Evolutionary conservation across 2,888 invertebrate genomes (phyloP).

Genomic region (Saturnia pavonia): DNA sequence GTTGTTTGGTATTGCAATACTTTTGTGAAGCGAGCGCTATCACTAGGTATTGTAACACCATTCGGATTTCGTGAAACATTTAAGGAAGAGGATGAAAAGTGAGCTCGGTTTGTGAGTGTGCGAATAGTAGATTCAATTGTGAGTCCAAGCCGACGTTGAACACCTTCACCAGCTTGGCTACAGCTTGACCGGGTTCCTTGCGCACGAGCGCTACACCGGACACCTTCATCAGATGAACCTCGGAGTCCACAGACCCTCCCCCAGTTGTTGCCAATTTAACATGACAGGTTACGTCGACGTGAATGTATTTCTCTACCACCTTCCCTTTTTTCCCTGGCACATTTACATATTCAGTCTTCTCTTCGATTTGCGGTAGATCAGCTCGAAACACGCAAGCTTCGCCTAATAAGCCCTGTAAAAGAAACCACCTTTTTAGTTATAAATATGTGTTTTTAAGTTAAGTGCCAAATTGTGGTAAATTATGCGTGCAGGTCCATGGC

Average conservation of each 20-base stretch:
- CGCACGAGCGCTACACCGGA: slow-evolving; percentile 85
- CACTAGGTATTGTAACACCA: slow-evolving; percentile 62
- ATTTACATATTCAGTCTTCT: slow-evolving; percentile 82
- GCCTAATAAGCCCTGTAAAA: slow-evolving; percentile 77
- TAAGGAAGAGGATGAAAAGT: slow-evolving; percentile 83
- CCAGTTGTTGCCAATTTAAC: slow-evolving; percentile 83
- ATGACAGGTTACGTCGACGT: slow-evolving; percentile 86
- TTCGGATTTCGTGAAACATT: slow-evolving; percentile 49
- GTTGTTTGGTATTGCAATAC: slow-evolving; percentile 63
- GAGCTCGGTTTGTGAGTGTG: slow-evolving; percentile 84
- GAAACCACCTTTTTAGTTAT: slow-evolving; percentile 33
- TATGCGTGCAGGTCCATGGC: slow-evolving; percentile 38
- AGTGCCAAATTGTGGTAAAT: slow-evolving; percentile 39
- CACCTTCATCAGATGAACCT: slow-evolving; percentile 85
- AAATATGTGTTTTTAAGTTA: slow-evolving; percentile 26
- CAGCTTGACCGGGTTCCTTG: slow-evolving; percentile 80
- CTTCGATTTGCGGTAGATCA: slow-evolving; percentile 85
- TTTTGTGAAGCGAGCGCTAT: slow-evolving; percentile 32
- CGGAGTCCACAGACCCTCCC: slow-evolving; percentile 79
- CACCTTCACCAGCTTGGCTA: slow-evolving; percentile 81
- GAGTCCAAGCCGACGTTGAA: slow-evolving; percentile 87
- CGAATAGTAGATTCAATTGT: slow-evolving; percentile 84
- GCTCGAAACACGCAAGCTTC: slow-evolving; percentile 86
- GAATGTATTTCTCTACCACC: slow-evolving; percentile 84
- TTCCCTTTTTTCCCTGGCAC: slow-evolving; percentile 69